A percentile compares a stretch with the other conserved stretches of the same genome.
Evolutionary conservation across 1,140 invertebrate genomes (phyloP).

Genomic region (Rhyacophila brunnea): DNA sequence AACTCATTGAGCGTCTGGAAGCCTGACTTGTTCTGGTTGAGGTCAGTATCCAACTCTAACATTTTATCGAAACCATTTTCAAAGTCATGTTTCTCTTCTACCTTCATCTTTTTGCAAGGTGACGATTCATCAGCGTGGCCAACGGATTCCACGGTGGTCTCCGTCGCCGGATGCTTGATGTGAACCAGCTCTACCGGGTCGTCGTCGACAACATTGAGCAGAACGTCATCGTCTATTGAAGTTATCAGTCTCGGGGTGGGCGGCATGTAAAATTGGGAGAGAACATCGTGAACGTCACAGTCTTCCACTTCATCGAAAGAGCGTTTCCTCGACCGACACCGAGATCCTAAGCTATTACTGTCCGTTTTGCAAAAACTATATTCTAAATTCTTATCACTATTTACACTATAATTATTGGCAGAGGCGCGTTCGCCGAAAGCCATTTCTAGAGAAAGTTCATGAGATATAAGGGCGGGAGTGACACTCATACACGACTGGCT

Average conservation of each 20-base stretch:
- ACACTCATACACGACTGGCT: conserved; percentile 12
- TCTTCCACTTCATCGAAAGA: conserved; percentile 58
- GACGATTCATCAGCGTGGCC: conserved; percentile 35
- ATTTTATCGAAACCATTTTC: conserved; percentile 41
- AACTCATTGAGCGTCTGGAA: conserved; percentile 25
- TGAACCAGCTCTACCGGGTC: conserved; percentile 41
- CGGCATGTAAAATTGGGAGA: conserved; percentile 71
- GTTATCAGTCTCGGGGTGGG: conserved; percentile 66
- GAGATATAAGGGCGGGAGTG: conserved; percentile 9
- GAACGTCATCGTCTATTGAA: conserved; percentile 58
- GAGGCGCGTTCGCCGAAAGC: conserved; percentile 21
- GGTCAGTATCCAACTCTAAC: conserved; percentile 28
- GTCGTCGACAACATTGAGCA: conserved; percentile 45
- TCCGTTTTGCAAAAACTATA: conserved; percentile 38
- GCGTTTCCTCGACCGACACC: conserved; percentile 42
- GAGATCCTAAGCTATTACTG: conserved; percentile 38
- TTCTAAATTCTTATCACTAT: conserved; percentile 19
- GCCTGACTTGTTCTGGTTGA: conserved; percentile 28
- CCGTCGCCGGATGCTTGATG: conserved; percentile 32
- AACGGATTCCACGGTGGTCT: conserved; percentile 28
- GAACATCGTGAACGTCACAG: conserved; percentile 59
- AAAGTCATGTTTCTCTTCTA: conserved; percentile 38
- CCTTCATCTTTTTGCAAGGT: conserved; percentile 8
- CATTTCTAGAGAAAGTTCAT: conserved; percentile 26
- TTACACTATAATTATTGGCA: conserved; percentile 9